These are phyloP conservation scores for Bombus consobrinus DNA, from an alignment of 1,140 invertebrate species.

Conservation along the genomic window DNA sequence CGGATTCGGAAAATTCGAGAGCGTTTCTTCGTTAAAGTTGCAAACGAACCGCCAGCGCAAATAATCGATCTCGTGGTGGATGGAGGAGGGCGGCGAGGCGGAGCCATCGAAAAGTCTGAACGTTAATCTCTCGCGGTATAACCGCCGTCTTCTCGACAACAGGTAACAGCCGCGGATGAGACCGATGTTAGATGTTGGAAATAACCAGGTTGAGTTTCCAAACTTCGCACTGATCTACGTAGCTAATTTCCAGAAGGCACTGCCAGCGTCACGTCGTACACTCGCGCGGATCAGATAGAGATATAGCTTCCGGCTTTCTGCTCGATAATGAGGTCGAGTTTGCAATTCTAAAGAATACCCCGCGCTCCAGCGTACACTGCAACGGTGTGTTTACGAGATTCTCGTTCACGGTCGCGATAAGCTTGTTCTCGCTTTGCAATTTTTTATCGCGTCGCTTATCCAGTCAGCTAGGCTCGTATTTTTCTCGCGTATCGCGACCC, in stretches of 20 bases:
- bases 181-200: conserved; percentile 49
- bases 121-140: conserved; percentile 24
- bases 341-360: conserved; percentile 50
- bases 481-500: background rate
- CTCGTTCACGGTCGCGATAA: conserved; percentile 60
- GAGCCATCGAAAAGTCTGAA: conserved; percentile 2
- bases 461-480: background rate
- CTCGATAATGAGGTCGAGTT: conserved; percentile 55
- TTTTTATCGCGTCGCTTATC: conserved; percentile 42
- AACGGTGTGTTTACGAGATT: conserved; percentile 50
- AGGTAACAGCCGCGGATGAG: conserved; percentile 56
- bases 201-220: conserved; percentile 57
- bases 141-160: conserved; percentile 43
- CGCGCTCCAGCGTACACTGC: background rate
- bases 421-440: conserved; percentile 1
- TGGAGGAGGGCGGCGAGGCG: background rate
- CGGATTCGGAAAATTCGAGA: background rate
- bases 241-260: conserved; percentile 62
- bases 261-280: background rate
- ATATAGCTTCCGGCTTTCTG: conserved; percentile 45
- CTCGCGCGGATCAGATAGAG: conserved; percentile 35
- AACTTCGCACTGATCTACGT: conserved; percentile 52
- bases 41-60: background rate
- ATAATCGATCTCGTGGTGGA: background rate
- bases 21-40: conserved; percentile 4